Percentiles rank a stretch among this genome's conserved stretches.
These are phyloP conservation scores for Papilio demoleus DNA, from an alignment of 2,888 invertebrate genomes.

Conservation along the genomic window DNA sequence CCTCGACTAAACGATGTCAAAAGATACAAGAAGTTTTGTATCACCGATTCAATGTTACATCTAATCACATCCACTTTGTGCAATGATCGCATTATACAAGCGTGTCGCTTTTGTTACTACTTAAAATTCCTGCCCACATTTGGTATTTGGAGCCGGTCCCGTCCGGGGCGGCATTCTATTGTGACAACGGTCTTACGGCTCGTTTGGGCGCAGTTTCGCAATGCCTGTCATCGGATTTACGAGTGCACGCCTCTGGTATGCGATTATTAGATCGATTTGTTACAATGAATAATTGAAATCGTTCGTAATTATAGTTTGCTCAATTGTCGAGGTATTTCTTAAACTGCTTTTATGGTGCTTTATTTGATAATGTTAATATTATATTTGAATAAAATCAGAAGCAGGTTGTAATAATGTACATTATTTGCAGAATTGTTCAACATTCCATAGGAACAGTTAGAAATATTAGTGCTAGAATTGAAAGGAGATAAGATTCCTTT, in stretches of 20 bases:
- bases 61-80: conserved; percentile 28
- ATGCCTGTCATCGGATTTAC: conserved; percentile 51
- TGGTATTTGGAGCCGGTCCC: conserved; percentile 52
- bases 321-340: conserved; percentile 21
- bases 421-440: not conserved
- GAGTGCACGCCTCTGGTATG: conserved; percentile 43
- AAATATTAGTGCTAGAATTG: no score
- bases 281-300: conserved; percentile 40
- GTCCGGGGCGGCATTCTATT: conserved; percentile 54
- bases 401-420: not conserved
- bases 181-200: conserved; percentile 49
- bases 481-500: not conserved
- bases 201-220: conserved; percentile 49
- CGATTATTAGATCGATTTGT: conserved; percentile 39
- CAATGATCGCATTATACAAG: conserved; percentile 36
- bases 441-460: not conserved
- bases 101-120: conserved; percentile 34
- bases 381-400: not conserved
- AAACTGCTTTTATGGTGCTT: not conserved
- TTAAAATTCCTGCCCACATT: conserved; percentile 56
- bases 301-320: conserved; percentile 36
- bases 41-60: conserved; percentile 17
- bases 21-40: not conserved
- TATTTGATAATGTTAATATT: not conserved
- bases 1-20: not conserved